Conservation (phyloP, 2,113 vertebrate genomes). For the Chionis minor region DNA sequence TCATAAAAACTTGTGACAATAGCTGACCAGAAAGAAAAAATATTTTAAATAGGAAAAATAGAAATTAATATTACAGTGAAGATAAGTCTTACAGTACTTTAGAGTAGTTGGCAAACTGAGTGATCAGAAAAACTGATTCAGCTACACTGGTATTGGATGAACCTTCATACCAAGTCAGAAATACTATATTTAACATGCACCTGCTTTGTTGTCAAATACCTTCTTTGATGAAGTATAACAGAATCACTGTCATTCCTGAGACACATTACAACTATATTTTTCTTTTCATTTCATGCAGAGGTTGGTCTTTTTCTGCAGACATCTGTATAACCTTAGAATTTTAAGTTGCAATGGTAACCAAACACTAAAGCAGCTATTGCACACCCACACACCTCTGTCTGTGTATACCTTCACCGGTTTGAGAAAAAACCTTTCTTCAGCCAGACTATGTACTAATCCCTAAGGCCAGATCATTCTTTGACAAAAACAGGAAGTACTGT, state of each 20-base stretch:
- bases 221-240: background rate
- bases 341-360: constrained; percentile 6
- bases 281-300: background rate
- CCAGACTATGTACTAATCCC: background rate
- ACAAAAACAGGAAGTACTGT: constrained; percentile 17
- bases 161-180: background rate
- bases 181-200: background rate
- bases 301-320: background rate
- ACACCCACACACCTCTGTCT: background rate
- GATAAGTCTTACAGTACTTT: background rate
- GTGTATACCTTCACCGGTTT: background rate
- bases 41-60: background rate
- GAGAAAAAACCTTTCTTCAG: background rate
- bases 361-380: constrained; percentile 9
- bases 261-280: background rate
- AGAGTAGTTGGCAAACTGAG: background rate
- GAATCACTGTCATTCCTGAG: background rate
- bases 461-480: constrained; percentile 15
- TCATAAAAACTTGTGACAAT: background rate
- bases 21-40: background rate
- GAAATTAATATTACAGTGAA: background rate
- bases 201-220: background rate
- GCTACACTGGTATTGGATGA: background rate
- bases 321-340: constrained; percentile 12
- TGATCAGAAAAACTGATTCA: background rate